Evolutionary conservation across 2,888 invertebrate genomes (phyloP).

Genomic region (Agrochola macilenta): DNA sequence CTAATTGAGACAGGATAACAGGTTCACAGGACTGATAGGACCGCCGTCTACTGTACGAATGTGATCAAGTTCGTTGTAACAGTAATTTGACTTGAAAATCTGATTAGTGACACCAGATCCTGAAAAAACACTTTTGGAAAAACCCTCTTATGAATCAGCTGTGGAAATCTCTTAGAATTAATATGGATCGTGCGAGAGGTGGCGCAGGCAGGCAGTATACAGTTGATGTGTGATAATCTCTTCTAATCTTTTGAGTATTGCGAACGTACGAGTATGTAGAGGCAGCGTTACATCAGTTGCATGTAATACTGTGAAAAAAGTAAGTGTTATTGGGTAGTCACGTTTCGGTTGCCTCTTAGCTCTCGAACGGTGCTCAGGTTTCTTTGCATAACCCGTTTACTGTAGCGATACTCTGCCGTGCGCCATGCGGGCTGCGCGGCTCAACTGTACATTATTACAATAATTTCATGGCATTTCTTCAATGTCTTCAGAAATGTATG

Average conservation of each 20-base stretch:
- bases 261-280: not conserved
- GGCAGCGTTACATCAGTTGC: not conserved
- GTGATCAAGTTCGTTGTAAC: not conserved
- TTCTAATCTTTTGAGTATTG: not conserved
- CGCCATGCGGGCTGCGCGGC: conserved; percentile 1
- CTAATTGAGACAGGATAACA: not conserved
- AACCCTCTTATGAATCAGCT: not conserved
- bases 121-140: not conserved
- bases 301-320: conserved; percentile 11
- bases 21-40: not conserved
- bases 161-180: not conserved
- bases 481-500: not conserved
- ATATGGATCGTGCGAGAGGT: not conserved
- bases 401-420: conserved; percentile 7
- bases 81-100: not conserved
- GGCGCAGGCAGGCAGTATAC: not conserved
- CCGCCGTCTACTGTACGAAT: not conserved
- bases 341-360: conserved; percentile 45
- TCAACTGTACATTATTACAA: not conserved
- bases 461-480: not conserved
- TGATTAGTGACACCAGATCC: not conserved
- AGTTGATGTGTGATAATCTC: not conserved
- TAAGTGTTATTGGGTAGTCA: conserved; percentile 40
- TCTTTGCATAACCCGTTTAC: conserved; percentile 38
- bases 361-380: conserved; percentile 13